A percentile compares a stretch with the other conserved stretches of the same genome.
These are phyloP conservation scores for Sebastes taczanowskii DNA, from an alignment of 2,797 vertebrate genomes.

Conservation along the genomic window DNA sequence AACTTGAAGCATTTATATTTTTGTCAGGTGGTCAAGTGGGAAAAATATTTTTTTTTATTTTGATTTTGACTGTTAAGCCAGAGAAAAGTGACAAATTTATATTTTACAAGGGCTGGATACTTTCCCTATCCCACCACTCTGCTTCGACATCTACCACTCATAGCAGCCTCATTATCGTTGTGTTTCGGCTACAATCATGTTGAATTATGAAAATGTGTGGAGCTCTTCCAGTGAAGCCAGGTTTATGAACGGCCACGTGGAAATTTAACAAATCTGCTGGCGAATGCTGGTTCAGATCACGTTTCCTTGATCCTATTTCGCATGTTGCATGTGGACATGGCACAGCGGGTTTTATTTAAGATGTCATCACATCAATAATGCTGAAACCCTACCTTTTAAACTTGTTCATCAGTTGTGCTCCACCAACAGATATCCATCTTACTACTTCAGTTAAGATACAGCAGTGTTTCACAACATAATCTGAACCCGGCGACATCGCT, in stretches of 20 bases:
- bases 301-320: slow-evolving; percentile 11
- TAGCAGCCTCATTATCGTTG: slow-evolving; percentile 41
- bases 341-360: slow-evolving; percentile 28
- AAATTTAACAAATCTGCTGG: slow-evolving; percentile 36
- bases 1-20: slow-evolving; percentile 22
- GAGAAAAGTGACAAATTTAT: slow-evolving; percentile 35
- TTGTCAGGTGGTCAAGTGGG: slow-evolving; percentile 7
- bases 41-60: neutral
- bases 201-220: slow-evolving; percentile 27
- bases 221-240: slow-evolving; percentile 9
- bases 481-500: slow-evolving; percentile 12
- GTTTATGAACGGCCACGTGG: slow-evolving; percentile 34
- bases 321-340: slow-evolving; percentile 23
- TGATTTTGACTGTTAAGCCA: slow-evolving; percentile 4
- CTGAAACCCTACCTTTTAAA: slow-evolving; percentile 3
- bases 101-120: slow-evolving; percentile 16
- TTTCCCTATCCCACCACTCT: slow-evolving; percentile 8
- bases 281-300: neutral
- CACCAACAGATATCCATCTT: neutral
- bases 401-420: neutral
- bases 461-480: neutral
- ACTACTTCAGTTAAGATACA: neutral
- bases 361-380: neutral
- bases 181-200: slow-evolving; percentile 22
- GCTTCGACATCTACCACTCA: slow-evolving; percentile 19